Conservation (phyloP, 2,888 invertebrate genomes). For the Xestobium rufovillosum region DNA sequence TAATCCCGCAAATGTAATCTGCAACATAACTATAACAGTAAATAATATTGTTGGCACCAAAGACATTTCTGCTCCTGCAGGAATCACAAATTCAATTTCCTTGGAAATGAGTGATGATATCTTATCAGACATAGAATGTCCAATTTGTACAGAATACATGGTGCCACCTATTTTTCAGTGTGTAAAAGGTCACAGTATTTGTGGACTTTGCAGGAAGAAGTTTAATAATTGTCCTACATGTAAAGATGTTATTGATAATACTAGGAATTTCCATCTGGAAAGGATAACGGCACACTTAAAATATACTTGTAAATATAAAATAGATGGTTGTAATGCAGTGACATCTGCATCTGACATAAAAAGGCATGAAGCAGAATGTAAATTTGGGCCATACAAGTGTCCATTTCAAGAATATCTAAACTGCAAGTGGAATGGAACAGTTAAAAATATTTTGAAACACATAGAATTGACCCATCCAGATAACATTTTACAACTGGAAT, state of each 20-base stretch:
- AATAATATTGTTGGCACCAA: too few relatives aligned
- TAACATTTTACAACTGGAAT: slow-evolving; percentile 29
- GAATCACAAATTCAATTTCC: neutral
- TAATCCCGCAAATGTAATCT: neutral
- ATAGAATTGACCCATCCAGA: slow-evolving; percentile 28
- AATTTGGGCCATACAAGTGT: slow-evolving; percentile 22
- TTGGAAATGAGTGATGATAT: slow-evolving; percentile 2
- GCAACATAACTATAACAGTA: neutral
- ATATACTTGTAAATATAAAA: slow-evolving; percentile 13
- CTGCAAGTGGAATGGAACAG: slow-evolving; percentile 23
- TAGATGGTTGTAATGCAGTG: slow-evolving; percentile 15
- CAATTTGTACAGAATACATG: slow-evolving; percentile 19
- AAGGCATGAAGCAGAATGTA: slow-evolving; percentile 37
- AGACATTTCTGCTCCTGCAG: too few relatives aligned
- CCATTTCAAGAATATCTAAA: slow-evolving; percentile 18
- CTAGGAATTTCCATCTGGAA: slow-evolving; percentile 16
- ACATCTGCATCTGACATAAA: slow-evolving; percentile 35
- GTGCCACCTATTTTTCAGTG: slow-evolving; percentile 18
- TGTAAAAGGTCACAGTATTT: slow-evolving; percentile 16
- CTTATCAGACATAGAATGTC: slow-evolving; percentile 19
- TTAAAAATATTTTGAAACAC: slow-evolving; percentile 21
- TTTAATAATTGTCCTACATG: slow-evolving; percentile 18
- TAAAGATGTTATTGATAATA: slow-evolving; percentile 11
- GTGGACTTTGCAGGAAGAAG: slow-evolving; percentile 14
- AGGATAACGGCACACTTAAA: slow-evolving; percentile 15